These are phyloP conservation scores for Leucania comma DNA, from an alignment of 2,888 invertebrate species.

Conservation along the genomic window DNA sequence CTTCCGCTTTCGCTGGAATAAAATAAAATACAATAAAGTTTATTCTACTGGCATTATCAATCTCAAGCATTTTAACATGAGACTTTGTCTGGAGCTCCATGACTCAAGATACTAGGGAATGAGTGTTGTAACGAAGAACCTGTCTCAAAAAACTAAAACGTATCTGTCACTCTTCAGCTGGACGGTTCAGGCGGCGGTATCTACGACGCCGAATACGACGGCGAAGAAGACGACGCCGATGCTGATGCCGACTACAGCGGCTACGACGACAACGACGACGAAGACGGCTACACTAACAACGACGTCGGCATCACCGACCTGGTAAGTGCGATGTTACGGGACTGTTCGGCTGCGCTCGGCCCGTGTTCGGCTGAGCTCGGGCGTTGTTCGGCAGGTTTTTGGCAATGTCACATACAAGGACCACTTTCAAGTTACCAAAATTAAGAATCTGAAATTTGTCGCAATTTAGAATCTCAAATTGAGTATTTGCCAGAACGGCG, in stretches of 20 bases:
- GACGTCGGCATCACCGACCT: slow-evolving; percentile 74
- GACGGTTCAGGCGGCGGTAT: slow-evolving; percentile 81
- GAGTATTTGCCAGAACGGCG: too few relatives aligned
- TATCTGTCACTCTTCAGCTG: slow-evolving; percentile 69
- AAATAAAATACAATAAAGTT: too few relatives aligned
- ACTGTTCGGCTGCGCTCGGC: slow-evolving; percentile 26
- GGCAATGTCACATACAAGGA: slow-evolving; percentile 28
- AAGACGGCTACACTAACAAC: slow-evolving; percentile 77
- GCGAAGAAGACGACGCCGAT: slow-evolving; percentile 81
- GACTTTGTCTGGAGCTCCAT: background rate
- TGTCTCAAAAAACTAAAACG: background rate
- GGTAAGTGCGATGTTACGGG: slow-evolving; percentile 72
- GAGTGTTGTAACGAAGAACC: background rate
- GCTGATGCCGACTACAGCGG: slow-evolving; percentile 81
- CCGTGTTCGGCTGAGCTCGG: slow-evolving; percentile 7
- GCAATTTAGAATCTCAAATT: too few relatives aligned
- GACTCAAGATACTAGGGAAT: background rate
- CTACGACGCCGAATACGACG: slow-evolving; percentile 86
- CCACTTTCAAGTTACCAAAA: background rate
- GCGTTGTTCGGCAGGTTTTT: slow-evolving; percentile 17
- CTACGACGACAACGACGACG: slow-evolving; percentile 78
- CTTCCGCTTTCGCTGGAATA: too few relatives aligned
- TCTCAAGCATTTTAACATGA: background rate
- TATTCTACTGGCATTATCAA: too few relatives aligned
- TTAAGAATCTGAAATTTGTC: too few relatives aligned